These are phyloP conservation scores for Saturnia pavonia DNA, from an alignment of 2,888 invertebrate genomes.

Conservation along the genomic window DNA sequence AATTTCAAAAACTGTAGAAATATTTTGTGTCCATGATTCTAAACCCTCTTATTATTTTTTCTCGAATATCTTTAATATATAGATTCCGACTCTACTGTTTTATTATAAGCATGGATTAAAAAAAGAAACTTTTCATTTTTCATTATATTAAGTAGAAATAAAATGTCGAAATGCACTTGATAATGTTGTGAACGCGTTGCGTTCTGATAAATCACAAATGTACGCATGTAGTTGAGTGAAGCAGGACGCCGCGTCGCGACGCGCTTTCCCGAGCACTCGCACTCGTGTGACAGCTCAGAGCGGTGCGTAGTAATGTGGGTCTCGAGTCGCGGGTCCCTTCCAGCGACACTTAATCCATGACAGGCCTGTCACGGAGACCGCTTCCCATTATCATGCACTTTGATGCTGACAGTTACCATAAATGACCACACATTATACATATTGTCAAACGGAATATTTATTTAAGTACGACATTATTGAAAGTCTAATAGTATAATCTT, in stretches of 20 bases:
- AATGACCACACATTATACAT: not conserved
- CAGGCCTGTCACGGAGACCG: constrained; percentile 1
- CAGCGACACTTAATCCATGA: constrained; percentile 15
- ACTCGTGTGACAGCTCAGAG: constrained; percentile 6
- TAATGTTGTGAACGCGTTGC: not conserved
- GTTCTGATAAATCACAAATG: constrained; percentile 4
- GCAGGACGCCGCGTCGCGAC: not conserved
- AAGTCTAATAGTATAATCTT: no score
- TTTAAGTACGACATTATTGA: no score
- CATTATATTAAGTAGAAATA: not conserved
- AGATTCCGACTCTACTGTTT: no score
- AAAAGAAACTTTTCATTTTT: not conserved
- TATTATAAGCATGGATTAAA: no score
- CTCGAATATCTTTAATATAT: no score
- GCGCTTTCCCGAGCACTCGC: no score
- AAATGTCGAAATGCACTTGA: not conserved
- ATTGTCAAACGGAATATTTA: not conserved
- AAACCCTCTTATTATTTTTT: no score
- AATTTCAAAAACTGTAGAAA: no score
- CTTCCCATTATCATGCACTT: constrained; percentile 5
- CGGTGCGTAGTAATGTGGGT: not conserved
- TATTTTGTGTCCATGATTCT: no score
- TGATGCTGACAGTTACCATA: not conserved
- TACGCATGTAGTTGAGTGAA: not conserved
- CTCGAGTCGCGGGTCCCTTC: not conserved